phyloP scores from a whole-genome alignment of 2,888 invertebrate genomes.

The Poecilobothrus nobilitatus region DNA sequence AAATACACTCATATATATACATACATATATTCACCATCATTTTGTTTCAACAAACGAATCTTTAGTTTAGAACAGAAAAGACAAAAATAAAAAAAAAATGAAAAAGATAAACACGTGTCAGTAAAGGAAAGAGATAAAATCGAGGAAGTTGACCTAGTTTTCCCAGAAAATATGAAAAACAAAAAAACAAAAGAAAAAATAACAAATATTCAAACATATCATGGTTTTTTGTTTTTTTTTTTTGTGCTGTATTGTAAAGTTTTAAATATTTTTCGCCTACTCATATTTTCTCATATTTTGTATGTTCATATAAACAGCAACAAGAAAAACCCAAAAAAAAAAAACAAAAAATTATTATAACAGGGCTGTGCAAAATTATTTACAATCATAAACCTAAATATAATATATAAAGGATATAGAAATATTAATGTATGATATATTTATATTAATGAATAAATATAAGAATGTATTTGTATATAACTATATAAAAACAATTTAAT shows the following conservation, averaged over 20 bases:
- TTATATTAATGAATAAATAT: too few relatives aligned
- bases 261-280: neutral
- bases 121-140: neutral
- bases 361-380: neutral
- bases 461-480: too few relatives aligned
- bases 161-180: neutral
- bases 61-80: too few relatives aligned
- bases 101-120: neutral
- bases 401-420: too few relatives aligned
- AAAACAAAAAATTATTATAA: neutral
- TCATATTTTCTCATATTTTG: neutral
- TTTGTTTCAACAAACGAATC: neutral
- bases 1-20: too few relatives aligned
- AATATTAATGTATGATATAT: too few relatives aligned
- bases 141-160: slow-evolving; percentile 1
- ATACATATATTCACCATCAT: neutral
- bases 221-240: neutral
- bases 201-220: neutral
- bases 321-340: too few relatives aligned
- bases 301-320: neutral
- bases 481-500: too few relatives aligned
- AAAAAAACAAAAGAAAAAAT: too few relatives aligned
- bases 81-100: too few relatives aligned
- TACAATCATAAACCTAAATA: too few relatives aligned
- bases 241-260: neutral